Percentiles rank a stretch among this genome's conserved stretches.
Conservation (phyloP, 2,888 invertebrate species). For the Xestia rhomboidea region DNA sequence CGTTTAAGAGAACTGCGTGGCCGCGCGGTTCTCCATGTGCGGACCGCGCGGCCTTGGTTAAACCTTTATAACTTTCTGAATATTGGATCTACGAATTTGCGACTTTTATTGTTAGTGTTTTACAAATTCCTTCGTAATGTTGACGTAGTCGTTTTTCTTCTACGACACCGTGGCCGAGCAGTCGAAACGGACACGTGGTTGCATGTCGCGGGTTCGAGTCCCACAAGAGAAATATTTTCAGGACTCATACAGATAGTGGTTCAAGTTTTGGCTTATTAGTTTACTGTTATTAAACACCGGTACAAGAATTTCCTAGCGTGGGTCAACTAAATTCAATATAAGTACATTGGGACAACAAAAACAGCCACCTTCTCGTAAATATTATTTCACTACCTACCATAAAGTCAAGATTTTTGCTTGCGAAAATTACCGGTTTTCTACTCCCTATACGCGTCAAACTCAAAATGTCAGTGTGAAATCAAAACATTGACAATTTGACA, state of each 20-base stretch:
- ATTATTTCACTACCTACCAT: neutral
- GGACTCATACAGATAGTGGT: neutral
- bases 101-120: too few relatives aligned
- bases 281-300: too few relatives aligned
- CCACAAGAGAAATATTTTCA: neutral
- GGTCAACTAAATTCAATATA: neutral
- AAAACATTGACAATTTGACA: conserved; percentile 48
- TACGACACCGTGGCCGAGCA: too few relatives aligned
- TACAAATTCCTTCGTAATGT: too few relatives aligned
- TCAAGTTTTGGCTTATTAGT: neutral
- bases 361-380: neutral
- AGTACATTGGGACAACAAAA: neutral
- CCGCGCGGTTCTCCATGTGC: too few relatives aligned
- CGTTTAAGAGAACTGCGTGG: too few relatives aligned
- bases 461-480: conserved; percentile 5
- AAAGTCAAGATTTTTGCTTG: neutral
- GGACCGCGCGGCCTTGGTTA: too few relatives aligned
- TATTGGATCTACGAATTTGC: too few relatives aligned
- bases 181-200: too few relatives aligned
- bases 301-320: too few relatives aligned
- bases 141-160: too few relatives aligned
- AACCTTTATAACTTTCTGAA: too few relatives aligned
- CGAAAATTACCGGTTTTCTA: conserved; percentile 20
- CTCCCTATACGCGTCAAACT: neutral
- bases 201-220: neutral